Percentiles rank a stretch among this genome's conserved stretches.
These are phyloP conservation scores for Drosophila anomelani DNA, from an alignment of 2,888 invertebrate genomes.

Conservation along the genomic window DNA sequence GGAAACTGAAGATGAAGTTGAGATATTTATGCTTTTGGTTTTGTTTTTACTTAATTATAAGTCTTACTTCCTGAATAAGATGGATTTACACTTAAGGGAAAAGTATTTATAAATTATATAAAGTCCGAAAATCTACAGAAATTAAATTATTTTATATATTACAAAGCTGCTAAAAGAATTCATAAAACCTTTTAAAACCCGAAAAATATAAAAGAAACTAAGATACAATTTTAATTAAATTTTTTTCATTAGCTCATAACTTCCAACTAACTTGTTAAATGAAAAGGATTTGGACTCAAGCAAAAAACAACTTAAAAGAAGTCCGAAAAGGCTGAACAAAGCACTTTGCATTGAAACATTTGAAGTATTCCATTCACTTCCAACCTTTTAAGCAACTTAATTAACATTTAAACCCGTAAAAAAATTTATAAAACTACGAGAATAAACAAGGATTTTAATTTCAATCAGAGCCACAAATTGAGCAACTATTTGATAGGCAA, in stretches of 20 bases:
- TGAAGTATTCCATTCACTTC: not conserved
- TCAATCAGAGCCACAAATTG: not conserved
- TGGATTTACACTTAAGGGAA: not conserved
- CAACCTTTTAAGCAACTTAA: not conserved
- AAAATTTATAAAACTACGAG: no score
- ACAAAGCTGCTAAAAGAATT: not conserved
- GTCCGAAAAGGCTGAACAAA: no score
- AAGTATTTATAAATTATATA: not conserved
- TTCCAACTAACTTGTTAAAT: no score
- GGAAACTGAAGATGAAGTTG: not conserved
- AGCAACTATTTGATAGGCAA: conserved; percentile 2
- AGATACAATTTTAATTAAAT: no score
- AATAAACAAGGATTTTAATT: not conserved
- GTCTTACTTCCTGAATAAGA: no score
- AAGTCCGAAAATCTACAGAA: not conserved
- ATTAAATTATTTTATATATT: no score
- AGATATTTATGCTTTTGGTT: not conserved
- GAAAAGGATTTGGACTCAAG: no score
- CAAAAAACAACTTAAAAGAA: no score
- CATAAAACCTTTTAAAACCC: not conserved
- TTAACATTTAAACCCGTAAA: not conserved
- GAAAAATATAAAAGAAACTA: not conserved
- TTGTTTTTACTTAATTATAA: no score
- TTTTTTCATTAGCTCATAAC: no score
- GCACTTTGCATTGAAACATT: no score